Conservation (phyloP, 1,140 invertebrate genomes). For the Helicoverpa armigera region DNA sequence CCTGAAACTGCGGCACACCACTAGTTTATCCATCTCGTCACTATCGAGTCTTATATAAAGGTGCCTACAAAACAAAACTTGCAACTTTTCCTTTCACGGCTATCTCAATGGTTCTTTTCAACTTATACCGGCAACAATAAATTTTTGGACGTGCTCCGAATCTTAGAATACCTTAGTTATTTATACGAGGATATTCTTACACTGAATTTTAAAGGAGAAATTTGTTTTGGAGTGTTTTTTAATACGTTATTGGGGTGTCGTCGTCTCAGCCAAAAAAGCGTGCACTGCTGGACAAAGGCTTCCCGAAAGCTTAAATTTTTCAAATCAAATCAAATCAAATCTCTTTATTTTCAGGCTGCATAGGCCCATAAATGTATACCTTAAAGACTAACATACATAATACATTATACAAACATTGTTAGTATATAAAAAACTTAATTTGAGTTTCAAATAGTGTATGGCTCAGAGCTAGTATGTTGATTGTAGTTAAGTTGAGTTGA, state of each 20-base stretch:
- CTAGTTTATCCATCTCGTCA: constrained; percentile 1
- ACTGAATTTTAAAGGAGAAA: constrained; percentile 9
- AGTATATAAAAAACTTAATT: too few relatives aligned
- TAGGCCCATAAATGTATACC: too few relatives aligned
- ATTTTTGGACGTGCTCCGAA: constrained; percentile 26
- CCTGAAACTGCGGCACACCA: not conserved
- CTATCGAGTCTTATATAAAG: constrained; percentile 6
- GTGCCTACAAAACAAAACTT: constrained; percentile 19
- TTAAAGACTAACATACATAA: too few relatives aligned
- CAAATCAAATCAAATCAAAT: too few relatives aligned
- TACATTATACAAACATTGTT: too few relatives aligned
- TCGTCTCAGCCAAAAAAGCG: too few relatives aligned
- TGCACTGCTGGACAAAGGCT: too few relatives aligned
- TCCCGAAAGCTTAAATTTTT: too few relatives aligned
- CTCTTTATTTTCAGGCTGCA: too few relatives aligned
- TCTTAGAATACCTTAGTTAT: constrained; percentile 1
- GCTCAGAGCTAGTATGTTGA: too few relatives aligned
- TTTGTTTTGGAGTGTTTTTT: not conserved
- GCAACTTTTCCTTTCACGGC: constrained; percentile 16
- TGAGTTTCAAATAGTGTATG: too few relatives aligned
- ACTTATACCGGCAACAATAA: constrained; percentile 27
- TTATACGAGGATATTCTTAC: not conserved
- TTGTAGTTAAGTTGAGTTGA: too few relatives aligned
- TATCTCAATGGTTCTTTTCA: constrained; percentile 36
- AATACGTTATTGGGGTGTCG: not conserved